Conservation (phyloP, 2,888 invertebrate genomes). For the Eupithecia tripunctaria region DNA sequence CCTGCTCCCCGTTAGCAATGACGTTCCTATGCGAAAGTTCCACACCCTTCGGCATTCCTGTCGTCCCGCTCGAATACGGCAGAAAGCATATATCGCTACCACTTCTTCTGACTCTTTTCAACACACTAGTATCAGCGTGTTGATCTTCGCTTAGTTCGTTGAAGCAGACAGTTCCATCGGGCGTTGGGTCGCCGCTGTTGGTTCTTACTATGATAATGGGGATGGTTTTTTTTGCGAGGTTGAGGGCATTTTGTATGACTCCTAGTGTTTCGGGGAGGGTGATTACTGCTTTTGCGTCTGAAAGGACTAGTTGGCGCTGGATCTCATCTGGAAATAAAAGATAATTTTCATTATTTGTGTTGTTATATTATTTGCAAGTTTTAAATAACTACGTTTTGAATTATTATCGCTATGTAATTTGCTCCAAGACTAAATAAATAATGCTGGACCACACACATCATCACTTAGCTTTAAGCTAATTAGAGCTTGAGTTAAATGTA, state of each 20-base stretch:
- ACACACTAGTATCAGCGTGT: conserved; percentile 81
- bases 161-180: conserved; percentile 84
- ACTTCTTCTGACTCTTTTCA: conserved; percentile 74
- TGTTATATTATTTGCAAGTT: neutral
- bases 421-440: neutral
- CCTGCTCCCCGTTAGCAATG: conserved; percentile 78
- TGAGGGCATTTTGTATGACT: conserved; percentile 77
- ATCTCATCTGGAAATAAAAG: conserved; percentile 87
- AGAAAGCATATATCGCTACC: conserved; percentile 87
- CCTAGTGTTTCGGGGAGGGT: conserved; percentile 82
- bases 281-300: conserved; percentile 86
- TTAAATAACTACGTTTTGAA: neutral
- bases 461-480: too few species aligned
- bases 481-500: too few species aligned
- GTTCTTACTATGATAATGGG: conserved; percentile 83
- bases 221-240: conserved; percentile 75
- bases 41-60: conserved; percentile 92
- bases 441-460: too few species aligned
- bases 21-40: conserved; percentile 86
- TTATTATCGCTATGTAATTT: neutral
- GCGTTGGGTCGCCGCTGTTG: conserved; percentile 61
- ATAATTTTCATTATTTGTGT: conserved; percentile 2
- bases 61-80: conserved; percentile 95
- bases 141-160: conserved; percentile 85
- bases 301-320: conserved; percentile 85